Conservation (phyloP, 2,888 invertebrate species). For the Drosophila silvestris region DNA sequence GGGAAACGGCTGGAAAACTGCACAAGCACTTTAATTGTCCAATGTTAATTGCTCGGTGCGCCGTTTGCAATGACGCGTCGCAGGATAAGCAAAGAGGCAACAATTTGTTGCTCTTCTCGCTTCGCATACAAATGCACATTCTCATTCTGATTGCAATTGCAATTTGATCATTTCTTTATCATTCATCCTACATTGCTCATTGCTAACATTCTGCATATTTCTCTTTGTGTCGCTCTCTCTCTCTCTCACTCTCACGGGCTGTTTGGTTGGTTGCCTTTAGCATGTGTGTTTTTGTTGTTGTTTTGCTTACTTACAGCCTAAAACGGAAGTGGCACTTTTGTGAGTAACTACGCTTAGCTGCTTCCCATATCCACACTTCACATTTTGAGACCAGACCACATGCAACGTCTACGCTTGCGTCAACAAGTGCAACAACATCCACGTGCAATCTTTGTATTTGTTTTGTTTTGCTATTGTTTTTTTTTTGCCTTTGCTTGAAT, state of each 20-base stretch:
- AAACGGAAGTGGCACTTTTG: constrained; percentile 22
- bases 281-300: constrained; percentile 7
- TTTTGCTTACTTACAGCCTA: neutral
- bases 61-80: constrained; percentile 35
- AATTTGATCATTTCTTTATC: constrained; percentile 12
- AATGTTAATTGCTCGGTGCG: constrained; percentile 60
- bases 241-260: neutral
- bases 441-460: neutral
- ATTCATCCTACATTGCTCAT: constrained; percentile 4
- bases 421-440: constrained; percentile 6
- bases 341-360: constrained; percentile 9
- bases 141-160: constrained; percentile 8
- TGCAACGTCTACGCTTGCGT: constrained; percentile 11
- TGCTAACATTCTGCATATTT: neutral
- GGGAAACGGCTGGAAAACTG: constrained; percentile 3
- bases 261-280: neutral
- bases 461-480: neutral
- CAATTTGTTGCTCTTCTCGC: constrained; percentile 6
- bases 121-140: constrained; percentile 4
- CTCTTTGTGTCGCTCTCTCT: neutral
- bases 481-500: neutral
- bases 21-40: constrained; percentile 59
- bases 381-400: constrained; percentile 6
- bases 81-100: constrained; percentile 38
- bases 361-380: neutral